Conservation (phyloP, 2,797 vertebrate species). For the Limnodromus scolopaceus region DNA sequence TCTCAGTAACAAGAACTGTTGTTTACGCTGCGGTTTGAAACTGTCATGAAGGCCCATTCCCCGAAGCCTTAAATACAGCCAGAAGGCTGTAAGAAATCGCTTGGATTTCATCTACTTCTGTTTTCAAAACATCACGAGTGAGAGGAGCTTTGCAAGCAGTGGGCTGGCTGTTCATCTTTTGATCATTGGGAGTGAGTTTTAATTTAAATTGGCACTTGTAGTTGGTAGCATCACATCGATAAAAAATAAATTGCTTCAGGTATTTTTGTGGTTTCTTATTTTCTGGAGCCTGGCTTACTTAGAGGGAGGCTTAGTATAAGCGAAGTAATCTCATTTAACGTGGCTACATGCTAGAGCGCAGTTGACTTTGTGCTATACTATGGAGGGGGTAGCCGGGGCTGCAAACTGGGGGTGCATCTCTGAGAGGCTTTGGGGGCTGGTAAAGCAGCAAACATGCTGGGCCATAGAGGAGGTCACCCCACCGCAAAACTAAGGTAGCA, state of each 20-base stretch:
- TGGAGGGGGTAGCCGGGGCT: accelerated
- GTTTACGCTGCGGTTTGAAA: conserved; percentile 10
- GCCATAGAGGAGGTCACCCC: not conserved
- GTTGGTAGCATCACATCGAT: conserved; percentile 16
- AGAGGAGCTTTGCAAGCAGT: not conserved
- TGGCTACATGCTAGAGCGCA: not conserved
- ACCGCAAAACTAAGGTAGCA: not conserved
- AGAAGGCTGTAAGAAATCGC: conserved; percentile 27
- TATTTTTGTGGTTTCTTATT: conserved; percentile 40
- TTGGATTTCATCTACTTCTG: conserved; percentile 21
- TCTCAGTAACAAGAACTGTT: not conserved
- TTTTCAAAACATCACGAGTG: not conserved
- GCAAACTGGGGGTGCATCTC: not conserved
- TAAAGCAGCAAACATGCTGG: not conserved
- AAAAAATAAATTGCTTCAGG: conserved; percentile 57
- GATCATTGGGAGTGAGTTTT: conserved; percentile 38
- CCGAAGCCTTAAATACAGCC: not conserved
- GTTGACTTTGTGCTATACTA: not conserved
- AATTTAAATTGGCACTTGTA: conserved; percentile 47
- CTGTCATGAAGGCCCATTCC: not conserved
- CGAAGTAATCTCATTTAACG: conserved; percentile 31
- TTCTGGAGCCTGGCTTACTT: conserved; percentile 14
- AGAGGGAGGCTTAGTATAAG: not conserved
- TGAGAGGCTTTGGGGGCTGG: not conserved
- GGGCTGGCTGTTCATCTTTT: conserved; percentile 38